Evolutionary conservation across 2,888 invertebrate genomes (phyloP), one percentile per base, ranked within the genome.

Genomic region (Melikaiella ostensackeni): DNA sequence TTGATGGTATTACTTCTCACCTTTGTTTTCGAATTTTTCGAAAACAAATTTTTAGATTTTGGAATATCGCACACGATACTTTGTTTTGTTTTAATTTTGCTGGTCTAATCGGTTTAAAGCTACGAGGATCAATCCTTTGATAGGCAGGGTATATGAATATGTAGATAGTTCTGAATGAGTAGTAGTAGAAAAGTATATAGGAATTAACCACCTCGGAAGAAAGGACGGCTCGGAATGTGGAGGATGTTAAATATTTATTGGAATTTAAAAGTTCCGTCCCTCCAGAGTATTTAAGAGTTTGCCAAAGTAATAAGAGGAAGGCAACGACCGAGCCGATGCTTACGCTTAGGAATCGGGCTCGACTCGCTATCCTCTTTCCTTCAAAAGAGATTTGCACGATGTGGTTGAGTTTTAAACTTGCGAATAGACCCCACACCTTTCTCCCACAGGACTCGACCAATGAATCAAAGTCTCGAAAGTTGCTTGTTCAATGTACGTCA

Each of bases 201-300:
- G 42, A 74, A 38, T 59, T 9, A 59, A 74, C 74, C 59, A 38
- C 59, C 59, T 74, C 42, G 35, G 59, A 59, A 74, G 24, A 66
- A 74, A 74, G 61, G 59, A 38, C 74, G 75, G 76, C 73, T 61
- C 76, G 79, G 76, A 78, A 81, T 80, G 77, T 75, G 77, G 75
- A 83, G 81, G 82, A 89, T 88, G 86, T 89, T 89, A 87, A 88
- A 89, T 88, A 89, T 89, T 89, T 89, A 89, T 89, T 88, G 88
- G 86, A 89, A 90, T 89, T 89, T 89, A 87, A 88, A 89, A 89
- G 86, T 88, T 88, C 78, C 78, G 74, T 81, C 82, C 82, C 85
- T 76, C 80, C 76, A 84, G 86, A 86, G 89, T 88, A 88, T 89
- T 89, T 88, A 89, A 88, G 87, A 89, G 86, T 90, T 88, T 85